Evolutionary conservation across 2,797 vertebrate species (phyloP).

Genomic region (Cheirogaleus major): DNA sequence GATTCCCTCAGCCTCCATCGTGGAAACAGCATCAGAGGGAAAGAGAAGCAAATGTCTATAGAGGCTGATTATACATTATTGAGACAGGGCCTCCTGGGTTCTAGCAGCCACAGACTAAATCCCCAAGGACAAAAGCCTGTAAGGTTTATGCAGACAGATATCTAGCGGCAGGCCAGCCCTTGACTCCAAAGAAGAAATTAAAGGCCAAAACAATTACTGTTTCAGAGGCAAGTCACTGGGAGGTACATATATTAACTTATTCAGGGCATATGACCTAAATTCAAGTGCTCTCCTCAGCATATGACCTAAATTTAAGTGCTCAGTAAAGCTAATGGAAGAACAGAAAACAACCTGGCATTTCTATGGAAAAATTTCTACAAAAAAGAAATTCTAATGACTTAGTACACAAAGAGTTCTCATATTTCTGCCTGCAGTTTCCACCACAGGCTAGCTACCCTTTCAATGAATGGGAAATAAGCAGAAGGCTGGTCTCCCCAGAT

Average conservation of each 20-base stretch:
- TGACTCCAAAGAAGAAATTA: background rate
- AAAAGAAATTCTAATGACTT: background rate
- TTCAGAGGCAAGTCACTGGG: background rate
- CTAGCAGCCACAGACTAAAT: background rate
- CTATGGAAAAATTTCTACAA: background rate
- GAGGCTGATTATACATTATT: background rate
- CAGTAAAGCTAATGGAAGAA: background rate
- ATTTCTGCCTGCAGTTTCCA: background rate
- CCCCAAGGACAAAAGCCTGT: background rate
- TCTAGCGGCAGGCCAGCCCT: background rate
- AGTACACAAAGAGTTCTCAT: background rate
- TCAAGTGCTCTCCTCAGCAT: background rate
- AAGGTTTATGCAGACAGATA: background rate
- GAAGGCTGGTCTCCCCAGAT: conserved; percentile 70
- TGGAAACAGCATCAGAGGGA: conserved; percentile 27
- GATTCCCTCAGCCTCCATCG: background rate
- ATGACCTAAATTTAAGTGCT: background rate
- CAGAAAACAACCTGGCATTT: background rate
- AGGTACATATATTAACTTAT: background rate
- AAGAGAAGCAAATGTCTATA: background rate
- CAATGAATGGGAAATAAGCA: background rate
- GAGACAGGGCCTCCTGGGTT: background rate
- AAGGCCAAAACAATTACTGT: background rate
- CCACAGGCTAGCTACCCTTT: background rate
- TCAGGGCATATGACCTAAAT: background rate